Conservation (phyloP, 2,797 vertebrate species). For the Girardinus metallicus region DNA sequence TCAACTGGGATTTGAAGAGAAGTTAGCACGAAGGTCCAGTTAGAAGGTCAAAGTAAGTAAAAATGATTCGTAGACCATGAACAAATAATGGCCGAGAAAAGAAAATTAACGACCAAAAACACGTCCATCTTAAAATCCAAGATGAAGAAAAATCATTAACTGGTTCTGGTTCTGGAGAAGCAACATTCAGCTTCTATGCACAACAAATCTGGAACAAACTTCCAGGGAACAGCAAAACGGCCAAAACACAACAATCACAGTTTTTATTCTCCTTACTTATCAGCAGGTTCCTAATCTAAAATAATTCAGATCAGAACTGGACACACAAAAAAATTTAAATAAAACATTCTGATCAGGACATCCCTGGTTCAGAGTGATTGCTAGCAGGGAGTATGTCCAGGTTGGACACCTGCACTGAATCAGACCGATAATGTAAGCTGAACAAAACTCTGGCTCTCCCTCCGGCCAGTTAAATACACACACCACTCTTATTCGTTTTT, state of each 20-base stretch:
- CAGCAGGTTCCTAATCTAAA: neutral
- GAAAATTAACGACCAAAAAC: no score
- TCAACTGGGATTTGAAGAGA: neutral
- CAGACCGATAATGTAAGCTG: neutral
- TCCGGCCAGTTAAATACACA: slow-evolving; percentile 8
- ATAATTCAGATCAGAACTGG: neutral
- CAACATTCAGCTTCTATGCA: no score
- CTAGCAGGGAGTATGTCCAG: slow-evolving; percentile 11
- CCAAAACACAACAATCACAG: no score
- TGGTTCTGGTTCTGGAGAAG: neutral
- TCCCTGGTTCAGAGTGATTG: neutral
- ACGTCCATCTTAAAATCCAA: neutral
- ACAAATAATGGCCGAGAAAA: neutral
- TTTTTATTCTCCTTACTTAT: no score
- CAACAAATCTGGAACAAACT: no score
- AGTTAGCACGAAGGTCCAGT: neutral
- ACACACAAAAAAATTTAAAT: no score
- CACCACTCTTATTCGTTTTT: slow-evolving; percentile 3
- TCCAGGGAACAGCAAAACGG: no score
- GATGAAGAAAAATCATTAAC: neutral
- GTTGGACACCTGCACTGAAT: slow-evolving; percentile 6
- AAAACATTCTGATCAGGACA: neutral
- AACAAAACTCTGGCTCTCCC: slow-evolving; percentile 23
- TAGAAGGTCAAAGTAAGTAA: neutral
- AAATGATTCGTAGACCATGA: neutral